These are phyloP conservation scores for Forficula auricularia DNA, from an alignment of 1,140 invertebrate genomes.

Conservation along the genomic window DNA sequence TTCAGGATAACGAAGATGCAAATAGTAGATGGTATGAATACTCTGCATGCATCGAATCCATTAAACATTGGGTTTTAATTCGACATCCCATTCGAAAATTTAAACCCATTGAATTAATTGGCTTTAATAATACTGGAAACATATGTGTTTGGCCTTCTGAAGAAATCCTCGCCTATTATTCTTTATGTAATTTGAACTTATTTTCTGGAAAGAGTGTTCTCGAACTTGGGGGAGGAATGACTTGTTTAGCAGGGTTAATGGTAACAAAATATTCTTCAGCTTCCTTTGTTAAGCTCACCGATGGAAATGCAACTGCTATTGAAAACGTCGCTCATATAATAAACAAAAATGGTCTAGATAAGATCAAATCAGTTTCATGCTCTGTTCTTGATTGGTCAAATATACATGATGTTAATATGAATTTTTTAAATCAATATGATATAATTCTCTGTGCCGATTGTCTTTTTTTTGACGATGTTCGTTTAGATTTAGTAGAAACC, in stretches of 20 bases:
- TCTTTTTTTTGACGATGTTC: conserved; percentile 64
- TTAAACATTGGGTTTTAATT: conserved; percentile 32
- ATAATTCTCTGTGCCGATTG: conserved; percentile 61
- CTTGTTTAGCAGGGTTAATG: conserved; percentile 59
- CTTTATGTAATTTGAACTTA: conserved; percentile 42
- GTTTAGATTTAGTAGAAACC: conserved; percentile 47
- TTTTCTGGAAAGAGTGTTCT: conserved; percentile 50
- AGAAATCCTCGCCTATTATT: conserved; percentile 60
- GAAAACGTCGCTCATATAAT: conserved; percentile 52
- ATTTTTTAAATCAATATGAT: conserved; percentile 33
- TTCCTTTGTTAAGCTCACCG: conserved; percentile 44
- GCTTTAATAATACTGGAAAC: conserved; percentile 84
- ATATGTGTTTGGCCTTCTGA: conserved; percentile 81
- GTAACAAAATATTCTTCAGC: conserved; percentile 47
- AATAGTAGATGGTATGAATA: conserved; percentile 33
- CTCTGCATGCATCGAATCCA: conserved; percentile 25
- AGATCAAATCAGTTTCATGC: conserved; percentile 17
- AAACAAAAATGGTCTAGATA: conserved; percentile 36
- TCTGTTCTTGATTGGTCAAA: conserved; percentile 32
- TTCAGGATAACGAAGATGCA: conserved; percentile 15
- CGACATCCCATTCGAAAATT: conserved; percentile 39
- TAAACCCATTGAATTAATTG: conserved; percentile 52
- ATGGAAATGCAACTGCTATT: conserved; percentile 60
- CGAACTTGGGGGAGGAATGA: conserved; percentile 74
- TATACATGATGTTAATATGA: background rate